A percentile compares a stretch with the other conserved stretches of the same genome.
These are phyloP conservation scores for Platichthys flesus DNA, from an alignment of 2,113 vertebrate genomes.

Conservation along the genomic window DNA sequence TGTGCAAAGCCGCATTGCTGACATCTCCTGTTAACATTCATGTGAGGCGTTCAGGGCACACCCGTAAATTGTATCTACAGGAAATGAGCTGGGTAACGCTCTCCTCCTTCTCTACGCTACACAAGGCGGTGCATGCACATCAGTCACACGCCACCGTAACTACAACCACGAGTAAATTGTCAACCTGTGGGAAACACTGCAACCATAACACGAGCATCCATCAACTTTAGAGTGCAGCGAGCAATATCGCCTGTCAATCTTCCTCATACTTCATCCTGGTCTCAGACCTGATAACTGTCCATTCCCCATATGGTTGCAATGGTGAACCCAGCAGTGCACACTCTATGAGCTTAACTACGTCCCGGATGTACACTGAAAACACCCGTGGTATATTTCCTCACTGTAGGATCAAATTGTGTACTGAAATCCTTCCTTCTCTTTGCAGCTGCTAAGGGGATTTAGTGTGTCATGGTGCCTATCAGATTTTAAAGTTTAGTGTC, in stretches of 20 bases:
- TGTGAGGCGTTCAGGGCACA: background rate
- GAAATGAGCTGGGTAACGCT: background rate
- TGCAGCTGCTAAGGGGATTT: background rate
- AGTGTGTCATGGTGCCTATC: background rate
- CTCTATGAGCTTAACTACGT: slow-evolving; percentile 2
- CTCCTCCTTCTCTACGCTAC: background rate
- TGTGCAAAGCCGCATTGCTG: background rate
- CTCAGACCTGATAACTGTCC: slow-evolving; percentile 11
- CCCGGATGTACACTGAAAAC: background rate
- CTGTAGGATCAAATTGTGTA: slow-evolving; percentile 17
- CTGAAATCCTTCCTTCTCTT: background rate
- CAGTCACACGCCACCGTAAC: background rate
- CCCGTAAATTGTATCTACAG: background rate
- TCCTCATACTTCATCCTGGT: slow-evolving; percentile 18
- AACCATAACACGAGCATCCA: slow-evolving; percentile 29
- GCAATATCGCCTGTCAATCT: slow-evolving; percentile 29
- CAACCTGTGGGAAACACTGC: slow-evolving; percentile 2
- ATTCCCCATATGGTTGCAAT: slow-evolving; percentile 17
- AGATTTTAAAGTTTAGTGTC: background rate
- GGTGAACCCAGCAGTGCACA: slow-evolving; percentile 17
- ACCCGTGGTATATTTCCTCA: background rate
- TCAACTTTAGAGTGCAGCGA: slow-evolving; percentile 24
- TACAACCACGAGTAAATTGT: background rate
- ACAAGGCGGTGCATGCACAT: background rate
- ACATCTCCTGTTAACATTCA: background rate